Evolutionary conservation across 2,797 vertebrate genomes (phyloP).

Genomic region (Xenentodon cancila): DNA sequence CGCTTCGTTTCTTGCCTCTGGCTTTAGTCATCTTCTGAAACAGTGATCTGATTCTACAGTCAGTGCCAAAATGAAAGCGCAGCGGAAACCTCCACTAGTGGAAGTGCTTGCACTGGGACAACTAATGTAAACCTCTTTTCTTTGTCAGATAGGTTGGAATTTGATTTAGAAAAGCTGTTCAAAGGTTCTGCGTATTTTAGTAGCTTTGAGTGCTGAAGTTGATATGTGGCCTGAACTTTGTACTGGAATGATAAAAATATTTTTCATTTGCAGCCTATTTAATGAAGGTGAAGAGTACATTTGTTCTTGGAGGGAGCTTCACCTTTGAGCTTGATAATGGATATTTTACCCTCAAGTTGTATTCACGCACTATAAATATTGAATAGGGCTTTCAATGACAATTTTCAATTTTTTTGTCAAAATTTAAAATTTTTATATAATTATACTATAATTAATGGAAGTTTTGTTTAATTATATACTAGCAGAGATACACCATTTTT

Average conservation of each 20-base stretch:
- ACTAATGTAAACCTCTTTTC: conserved; percentile 37
- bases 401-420: too few relatives aligned
- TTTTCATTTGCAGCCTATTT: too few relatives aligned
- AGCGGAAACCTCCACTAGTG: conserved; percentile 42
- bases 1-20: conserved; percentile 49
- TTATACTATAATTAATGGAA: too few relatives aligned
- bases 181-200: conserved; percentile 7
- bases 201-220: neutral
- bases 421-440: too few relatives aligned
- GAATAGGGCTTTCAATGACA: too few relatives aligned
- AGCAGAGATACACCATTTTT: too few relatives aligned
- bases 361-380: too few relatives aligned
- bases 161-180: conserved; percentile 13
- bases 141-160: conserved; percentile 38
- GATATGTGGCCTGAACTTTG: conserved; percentile 20
- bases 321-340: too few relatives aligned
- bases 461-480: too few relatives aligned
- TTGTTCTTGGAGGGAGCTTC: too few relatives aligned
- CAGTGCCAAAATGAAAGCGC: conserved; percentile 58
- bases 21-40: conserved; percentile 54
- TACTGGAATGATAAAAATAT: neutral
- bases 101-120: conserved; percentile 40
- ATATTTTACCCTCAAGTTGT: too few relatives aligned
- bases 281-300: too few relatives aligned
- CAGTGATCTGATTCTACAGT: conserved; percentile 56